A percentile compares a stretch with the other conserved stretches of the same genome.
Evolutionary conservation across 2,797 vertebrate genomes (phyloP).

Genomic region (Amazona finschi): DNA sequence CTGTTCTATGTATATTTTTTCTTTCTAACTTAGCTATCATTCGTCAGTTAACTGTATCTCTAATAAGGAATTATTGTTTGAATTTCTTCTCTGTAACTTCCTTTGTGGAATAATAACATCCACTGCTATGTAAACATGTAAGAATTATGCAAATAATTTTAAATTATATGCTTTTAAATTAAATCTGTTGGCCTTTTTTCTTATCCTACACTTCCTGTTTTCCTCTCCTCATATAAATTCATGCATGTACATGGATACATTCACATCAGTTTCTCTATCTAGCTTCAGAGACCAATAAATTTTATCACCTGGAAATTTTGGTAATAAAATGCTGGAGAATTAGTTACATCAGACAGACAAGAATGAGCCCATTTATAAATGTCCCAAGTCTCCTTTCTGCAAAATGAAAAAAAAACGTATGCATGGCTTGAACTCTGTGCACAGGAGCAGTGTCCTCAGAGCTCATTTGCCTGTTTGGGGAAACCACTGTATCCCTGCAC

Average conservation of each 20-base stretch:
- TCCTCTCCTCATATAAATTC: not conserved
- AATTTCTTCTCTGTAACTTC: not conserved
- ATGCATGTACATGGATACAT: not conserved
- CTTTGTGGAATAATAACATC: not conserved
- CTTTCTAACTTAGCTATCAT: not conserved
- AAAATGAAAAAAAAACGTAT: not conserved
- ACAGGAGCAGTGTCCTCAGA: not conserved
- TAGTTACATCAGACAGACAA: not conserved
- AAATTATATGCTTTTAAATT: not conserved
- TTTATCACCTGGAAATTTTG: not conserved
- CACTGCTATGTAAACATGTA: not conserved
- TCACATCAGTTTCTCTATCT: not conserved
- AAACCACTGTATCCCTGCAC: fast-evolving
- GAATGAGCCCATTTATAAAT: not conserved
- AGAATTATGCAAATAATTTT: not conserved
- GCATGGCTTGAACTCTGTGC: not conserved
- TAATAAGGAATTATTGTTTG: not conserved
- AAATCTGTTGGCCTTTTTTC: not conserved
- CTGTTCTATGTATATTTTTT: not conserved
- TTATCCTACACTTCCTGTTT: not conserved
- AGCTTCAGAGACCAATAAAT: not conserved
- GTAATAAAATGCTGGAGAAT: not conserved
- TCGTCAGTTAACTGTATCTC: not conserved
- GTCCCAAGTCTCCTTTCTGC: not conserved
- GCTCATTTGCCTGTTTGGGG: not conserved